Evolutionary conservation across 1,140 invertebrate genomes (phyloP).

Genomic region (Drepana arcuata): DNA sequence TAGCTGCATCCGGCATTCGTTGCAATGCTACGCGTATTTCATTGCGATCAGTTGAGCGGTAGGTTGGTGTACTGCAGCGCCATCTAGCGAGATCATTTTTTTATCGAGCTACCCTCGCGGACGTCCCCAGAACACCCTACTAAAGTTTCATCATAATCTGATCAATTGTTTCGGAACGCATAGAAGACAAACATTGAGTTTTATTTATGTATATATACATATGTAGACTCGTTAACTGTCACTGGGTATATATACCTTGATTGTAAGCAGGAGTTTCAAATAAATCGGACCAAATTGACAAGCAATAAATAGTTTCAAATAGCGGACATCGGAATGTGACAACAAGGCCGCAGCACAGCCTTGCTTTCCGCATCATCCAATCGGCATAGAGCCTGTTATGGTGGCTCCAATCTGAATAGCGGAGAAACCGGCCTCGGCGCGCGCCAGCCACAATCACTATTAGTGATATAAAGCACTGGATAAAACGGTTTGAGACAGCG

Average conservation of each 20-base stretch:
- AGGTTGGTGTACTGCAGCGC: too few species aligned
- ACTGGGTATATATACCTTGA: too few species aligned
- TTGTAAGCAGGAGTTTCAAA: conserved; percentile 14
- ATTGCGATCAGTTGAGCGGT: too few species aligned
- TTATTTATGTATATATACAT: too few species aligned
- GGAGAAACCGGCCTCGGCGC: conserved; percentile 52
- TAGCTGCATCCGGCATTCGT: too few species aligned
- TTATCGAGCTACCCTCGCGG: too few species aligned
- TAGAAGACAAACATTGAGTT: too few species aligned
- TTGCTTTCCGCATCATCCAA: conserved; percentile 62
- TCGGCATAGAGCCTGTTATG: conserved; percentile 45
- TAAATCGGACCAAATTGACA: conserved; percentile 22
- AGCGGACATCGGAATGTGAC: conserved; percentile 35
- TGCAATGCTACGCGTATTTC: too few species aligned
- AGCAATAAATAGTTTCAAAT: conserved; percentile 30
- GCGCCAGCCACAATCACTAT: conserved; percentile 52
- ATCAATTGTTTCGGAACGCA: too few species aligned
- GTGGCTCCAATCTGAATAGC: conserved; percentile 45
- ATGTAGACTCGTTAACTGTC: too few species aligned
- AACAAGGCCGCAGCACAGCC: conserved; percentile 55
- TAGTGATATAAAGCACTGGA: conserved; percentile 64
- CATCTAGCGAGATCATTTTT: too few species aligned
- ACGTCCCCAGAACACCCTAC: not conserved
- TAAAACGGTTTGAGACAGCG: conserved; percentile 60
- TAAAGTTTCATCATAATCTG: not conserved